Base-by-base conservation (phyloP, 2,888 invertebrate genomes). In the Leptopilina myrica region DNA sequence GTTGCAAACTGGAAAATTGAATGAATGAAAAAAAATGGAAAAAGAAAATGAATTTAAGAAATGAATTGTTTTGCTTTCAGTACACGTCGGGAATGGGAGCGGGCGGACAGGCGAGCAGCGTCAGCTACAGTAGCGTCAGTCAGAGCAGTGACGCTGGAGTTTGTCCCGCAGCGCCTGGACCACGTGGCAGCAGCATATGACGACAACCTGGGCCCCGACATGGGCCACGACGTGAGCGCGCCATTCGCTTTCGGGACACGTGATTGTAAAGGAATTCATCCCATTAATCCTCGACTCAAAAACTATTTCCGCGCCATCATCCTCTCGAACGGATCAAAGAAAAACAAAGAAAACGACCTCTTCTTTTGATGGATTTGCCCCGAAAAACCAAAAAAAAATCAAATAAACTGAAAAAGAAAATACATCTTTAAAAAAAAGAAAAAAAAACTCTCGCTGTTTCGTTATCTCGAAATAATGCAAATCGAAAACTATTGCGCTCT, bases 101-200 rank as follows among this genome's bases (percentile, higher is more conserved):
- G 56, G 87, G 90, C 56, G 89, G 88, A 5, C 89, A 89, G 76
- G 87, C 89, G 43, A 90, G 90, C 84, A 90, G 89, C 81, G 90
- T 90, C 33, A 90, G 90, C 80, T 90, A 90, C 85, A 90, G 90
- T 77, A 90, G 90, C 83, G 90, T 90, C 15, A 90, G 89, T 78
- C 90, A 90, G 77, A 90, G 90, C 83, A 90, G 90, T 83, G 90
- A 90, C 49, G 87, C 89, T 33, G 90, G 89, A 8, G 83, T 84
- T 26, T 89, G 87, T 77, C 80, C 82, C 14, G 79, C 85, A 77
- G 87, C 85, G 76, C 85, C 81, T 69, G 82, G 82, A 77, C 84
- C 85, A 5, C 84, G 85, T 20, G 84, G 79, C n/a, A 84, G 87
- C 20, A 89, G 90, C 76, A 90, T 90, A 85, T 90, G 90, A 90